Percentiles rank a stretch among this genome's conserved stretches.
These are phyloP conservation scores for Exocentrus adspersus DNA, from an alignment of 2,888 invertebrate species.

Conservation along the genomic window DNA sequence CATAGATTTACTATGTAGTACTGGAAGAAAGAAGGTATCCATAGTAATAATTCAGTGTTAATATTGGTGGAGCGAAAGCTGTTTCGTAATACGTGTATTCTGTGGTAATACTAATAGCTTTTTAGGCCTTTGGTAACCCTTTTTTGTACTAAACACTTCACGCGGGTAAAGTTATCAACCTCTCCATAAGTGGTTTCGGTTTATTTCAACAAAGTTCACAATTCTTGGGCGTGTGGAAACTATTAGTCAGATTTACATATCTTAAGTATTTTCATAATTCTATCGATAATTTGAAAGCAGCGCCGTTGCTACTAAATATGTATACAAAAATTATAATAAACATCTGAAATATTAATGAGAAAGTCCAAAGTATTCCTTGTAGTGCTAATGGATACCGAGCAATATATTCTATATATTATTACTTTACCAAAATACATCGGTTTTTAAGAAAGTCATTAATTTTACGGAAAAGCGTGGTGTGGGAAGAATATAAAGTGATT, in stretches of 20 bases:
- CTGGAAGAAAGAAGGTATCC: too few species aligned
- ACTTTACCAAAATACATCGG: not conserved
- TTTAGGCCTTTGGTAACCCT: too few species aligned
- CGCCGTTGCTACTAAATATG: not conserved
- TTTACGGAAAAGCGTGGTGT: not conserved
- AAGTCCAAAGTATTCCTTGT: not conserved
- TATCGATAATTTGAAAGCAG: not conserved
- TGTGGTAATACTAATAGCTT: too few species aligned
- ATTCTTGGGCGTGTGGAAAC: too few species aligned
- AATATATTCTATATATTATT: not conserved
- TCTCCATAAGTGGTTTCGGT: not conserved
- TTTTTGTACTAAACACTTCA: too few species aligned
- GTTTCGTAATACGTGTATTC: too few species aligned
- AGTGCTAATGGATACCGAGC: not conserved
- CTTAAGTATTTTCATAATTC: not conserved
- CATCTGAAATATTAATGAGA: not conserved
- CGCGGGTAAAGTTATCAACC: too few species aligned
- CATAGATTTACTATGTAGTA: too few species aligned
- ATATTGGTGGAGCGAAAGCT: too few species aligned
- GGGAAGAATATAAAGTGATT: slow-evolving; percentile 9
- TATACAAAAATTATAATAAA: not conserved
- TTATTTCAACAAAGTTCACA: not conserved
- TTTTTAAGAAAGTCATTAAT: not conserved
- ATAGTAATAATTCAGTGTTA: too few species aligned
- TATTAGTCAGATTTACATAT: not conserved